Evolutionary conservation across 2,113 vertebrate genomes (phyloP).

Genomic region (Pseudorhombus dupliciocellatus): DNA sequence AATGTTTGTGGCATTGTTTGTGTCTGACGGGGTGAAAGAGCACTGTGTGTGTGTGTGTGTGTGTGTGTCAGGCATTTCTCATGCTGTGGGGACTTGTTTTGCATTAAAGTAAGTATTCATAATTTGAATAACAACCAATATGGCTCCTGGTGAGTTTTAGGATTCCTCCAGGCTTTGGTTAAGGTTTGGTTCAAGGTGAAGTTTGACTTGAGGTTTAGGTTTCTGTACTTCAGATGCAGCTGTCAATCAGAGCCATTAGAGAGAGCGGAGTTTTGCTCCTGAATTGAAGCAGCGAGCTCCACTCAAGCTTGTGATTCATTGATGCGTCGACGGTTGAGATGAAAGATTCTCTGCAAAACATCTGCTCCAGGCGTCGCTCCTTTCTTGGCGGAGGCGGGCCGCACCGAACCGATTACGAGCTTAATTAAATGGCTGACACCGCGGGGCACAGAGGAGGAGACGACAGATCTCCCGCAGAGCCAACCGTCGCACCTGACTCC

Average conservation of each 20-base stretch:
- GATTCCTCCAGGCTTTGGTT: no score
- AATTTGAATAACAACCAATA: no score
- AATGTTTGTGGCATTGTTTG: constrained; percentile 39
- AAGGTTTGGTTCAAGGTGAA: no score
- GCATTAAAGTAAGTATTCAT: no score
- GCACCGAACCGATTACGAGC: constrained; percentile 50
- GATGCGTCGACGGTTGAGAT: constrained; percentile 39
- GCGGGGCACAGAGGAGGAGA: constrained; percentile 48
- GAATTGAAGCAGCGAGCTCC: constrained; percentile 28
- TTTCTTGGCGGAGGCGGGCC: not conserved
- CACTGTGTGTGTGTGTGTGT: constrained; percentile 12
- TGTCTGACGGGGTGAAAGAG: constrained; percentile 34
- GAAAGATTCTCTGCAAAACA: constrained; percentile 59
- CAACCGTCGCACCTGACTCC: constrained; percentile 35
- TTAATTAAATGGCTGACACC: constrained; percentile 72
- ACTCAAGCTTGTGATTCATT: constrained; percentile 41
- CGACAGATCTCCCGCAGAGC: constrained; percentile 36
- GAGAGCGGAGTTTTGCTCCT: not conserved
- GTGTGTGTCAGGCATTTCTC: not conserved
- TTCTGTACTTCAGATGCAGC: no score
- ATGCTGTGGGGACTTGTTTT: not conserved
- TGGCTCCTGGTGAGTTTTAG: no score
- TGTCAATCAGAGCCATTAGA: constrained; percentile 11
- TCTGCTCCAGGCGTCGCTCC: constrained; percentile 39
- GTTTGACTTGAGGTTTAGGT: no score